Conservation (phyloP, 23 tunicate genomes). For the Trididemnum clinides region DNA sequence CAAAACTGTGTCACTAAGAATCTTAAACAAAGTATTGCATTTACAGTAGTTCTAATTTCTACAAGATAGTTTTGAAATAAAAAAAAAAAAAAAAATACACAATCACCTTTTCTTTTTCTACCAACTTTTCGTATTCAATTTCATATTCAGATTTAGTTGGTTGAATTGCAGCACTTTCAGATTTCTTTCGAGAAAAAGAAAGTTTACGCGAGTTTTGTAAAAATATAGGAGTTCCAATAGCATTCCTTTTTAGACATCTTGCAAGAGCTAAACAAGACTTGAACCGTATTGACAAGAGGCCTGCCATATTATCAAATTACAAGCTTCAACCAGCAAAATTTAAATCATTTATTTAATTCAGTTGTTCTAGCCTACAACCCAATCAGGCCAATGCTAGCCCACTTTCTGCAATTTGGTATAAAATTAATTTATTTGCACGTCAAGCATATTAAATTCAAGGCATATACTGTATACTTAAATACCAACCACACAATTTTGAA, state of each 20-base stretch:
- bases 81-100: too few species aligned
- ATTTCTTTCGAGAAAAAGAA: slow-evolving; percentile 17
- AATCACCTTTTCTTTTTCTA: slow-evolving; percentile 36
- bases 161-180: slow-evolving; percentile 19
- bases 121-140: slow-evolving; percentile 40
- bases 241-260: not conserved
- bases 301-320: not conserved
- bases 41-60: too few species aligned
- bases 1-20: not conserved
- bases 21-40: not conserved
- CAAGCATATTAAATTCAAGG: too few species aligned
- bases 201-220: not conserved
- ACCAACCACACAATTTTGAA: too few species aligned
- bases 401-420: too few species aligned
- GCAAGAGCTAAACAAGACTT: not conserved
- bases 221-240: not conserved
- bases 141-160: slow-evolving; percentile 46
- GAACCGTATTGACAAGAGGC: not conserved
- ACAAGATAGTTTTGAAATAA: too few species aligned
- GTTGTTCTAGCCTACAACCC: too few species aligned
- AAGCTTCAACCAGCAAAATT: not conserved
- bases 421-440: too few species aligned
- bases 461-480: too few species aligned
- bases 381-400: too few species aligned
- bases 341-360: not conserved